These are phyloP conservation scores for Bos indicus DNA, from an alignment of 2,113 vertebrate genomes.

Conservation along the genomic window DNA sequence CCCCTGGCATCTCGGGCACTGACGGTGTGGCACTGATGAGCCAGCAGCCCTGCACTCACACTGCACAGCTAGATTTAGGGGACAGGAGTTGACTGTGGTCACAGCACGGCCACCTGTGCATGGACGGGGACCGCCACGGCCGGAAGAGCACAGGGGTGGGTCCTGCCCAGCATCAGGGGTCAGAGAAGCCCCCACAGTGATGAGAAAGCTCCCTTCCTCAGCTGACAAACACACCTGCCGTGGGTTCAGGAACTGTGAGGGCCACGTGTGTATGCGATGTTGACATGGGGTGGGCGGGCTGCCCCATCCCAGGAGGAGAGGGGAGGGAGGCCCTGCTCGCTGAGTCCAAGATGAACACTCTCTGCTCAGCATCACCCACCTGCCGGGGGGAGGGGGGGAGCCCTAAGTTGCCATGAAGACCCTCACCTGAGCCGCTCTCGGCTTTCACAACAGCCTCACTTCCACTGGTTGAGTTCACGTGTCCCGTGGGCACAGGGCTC, in stretches of 20 bases:
- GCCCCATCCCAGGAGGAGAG: neutral
- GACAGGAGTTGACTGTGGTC: accelerated
- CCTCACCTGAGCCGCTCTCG: accelerated
- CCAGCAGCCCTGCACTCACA: accelerated
- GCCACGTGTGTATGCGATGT: accelerated
- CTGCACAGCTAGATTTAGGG: neutral
- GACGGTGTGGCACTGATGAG: accelerated
- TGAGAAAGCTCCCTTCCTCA: neutral
- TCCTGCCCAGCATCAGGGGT: neutral
- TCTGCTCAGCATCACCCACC: neutral
- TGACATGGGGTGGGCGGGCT: neutral
- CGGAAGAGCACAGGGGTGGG: accelerated
- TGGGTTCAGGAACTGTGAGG: neutral
- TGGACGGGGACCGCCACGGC: accelerated
- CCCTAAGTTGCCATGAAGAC: neutral
- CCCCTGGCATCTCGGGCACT: neutral
- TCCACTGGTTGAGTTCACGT: accelerated
- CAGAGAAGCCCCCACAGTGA: neutral
- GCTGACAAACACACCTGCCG: neutral
- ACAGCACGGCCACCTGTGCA: accelerated
- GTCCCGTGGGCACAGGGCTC: neutral
- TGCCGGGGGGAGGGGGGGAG: accelerated
- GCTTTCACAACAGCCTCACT: neutral
- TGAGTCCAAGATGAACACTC: accelerated
- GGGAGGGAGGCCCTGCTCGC: too few species aligned